Evolutionary conservation across 2,113 vertebrate species (phyloP).

Genomic region (Psittacus erithacus): DNA sequence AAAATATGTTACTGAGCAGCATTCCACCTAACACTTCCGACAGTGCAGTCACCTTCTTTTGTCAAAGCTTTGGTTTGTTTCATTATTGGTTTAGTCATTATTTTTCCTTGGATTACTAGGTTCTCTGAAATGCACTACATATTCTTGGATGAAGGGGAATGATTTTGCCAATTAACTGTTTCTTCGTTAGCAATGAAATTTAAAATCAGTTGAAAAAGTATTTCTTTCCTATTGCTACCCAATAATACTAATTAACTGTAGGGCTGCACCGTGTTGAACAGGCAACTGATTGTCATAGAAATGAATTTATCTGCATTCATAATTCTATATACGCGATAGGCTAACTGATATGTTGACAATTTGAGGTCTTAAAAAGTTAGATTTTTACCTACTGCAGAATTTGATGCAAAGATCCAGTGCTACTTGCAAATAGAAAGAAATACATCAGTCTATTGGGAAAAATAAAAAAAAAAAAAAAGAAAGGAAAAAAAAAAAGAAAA

Average conservation of each 20-base stretch:
- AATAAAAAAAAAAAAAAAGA: background rate
- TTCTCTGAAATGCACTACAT: background rate
- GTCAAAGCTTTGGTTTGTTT: background rate
- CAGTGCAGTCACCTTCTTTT: background rate
- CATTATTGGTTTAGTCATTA: background rate
- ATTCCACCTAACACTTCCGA: background rate
- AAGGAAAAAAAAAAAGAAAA: too few relatives aligned
- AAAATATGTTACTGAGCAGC: background rate
- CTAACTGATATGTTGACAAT: background rate
- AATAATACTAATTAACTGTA: too few relatives aligned
- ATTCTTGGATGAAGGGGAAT: background rate
- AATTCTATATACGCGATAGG: background rate
- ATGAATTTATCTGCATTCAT: background rate
- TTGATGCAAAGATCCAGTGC: background rate
- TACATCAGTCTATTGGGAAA: background rate
- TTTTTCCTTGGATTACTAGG: background rate
- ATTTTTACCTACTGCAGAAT: background rate
- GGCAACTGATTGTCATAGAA: background rate
- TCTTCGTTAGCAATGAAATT: background rate
- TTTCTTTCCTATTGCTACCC: too few relatives aligned
- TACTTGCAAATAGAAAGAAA: background rate
- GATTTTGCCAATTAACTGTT: background rate
- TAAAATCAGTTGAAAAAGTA: background rate
- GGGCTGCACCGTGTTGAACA: background rate
- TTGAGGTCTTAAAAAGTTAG: background rate